phyloP scores from a whole-genome alignment of 2,797 vertebrate genomes.

The Pitangus sulphuratus region DNA sequence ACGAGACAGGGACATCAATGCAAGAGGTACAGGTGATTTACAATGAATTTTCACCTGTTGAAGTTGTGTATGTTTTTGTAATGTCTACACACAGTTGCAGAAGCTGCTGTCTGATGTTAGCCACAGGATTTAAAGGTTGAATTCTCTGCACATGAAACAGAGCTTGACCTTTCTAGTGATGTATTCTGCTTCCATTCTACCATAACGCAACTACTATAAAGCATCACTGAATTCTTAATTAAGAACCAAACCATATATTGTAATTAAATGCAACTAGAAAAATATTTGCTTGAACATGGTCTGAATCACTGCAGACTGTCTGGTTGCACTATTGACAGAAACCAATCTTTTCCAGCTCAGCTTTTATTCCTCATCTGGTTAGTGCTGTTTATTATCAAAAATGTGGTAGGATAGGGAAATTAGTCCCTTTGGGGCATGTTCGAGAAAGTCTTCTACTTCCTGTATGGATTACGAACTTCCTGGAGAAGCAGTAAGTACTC shows the following conservation, averaged over 20 bases:
- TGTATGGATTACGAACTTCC: not conserved
- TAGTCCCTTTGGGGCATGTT: not conserved
- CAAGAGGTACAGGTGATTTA: not conserved
- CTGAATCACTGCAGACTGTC: not conserved
- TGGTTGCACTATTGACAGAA: not conserved
- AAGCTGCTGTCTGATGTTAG: not conserved
- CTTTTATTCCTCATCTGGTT: not conserved
- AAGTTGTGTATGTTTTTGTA: not conserved
- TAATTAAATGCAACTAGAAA: not conserved
- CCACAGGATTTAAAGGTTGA: not conserved
- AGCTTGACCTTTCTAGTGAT: not conserved
- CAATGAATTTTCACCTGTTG: not conserved
- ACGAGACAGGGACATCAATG: fast-evolving
- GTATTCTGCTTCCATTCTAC: not conserved
- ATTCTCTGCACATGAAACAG: not conserved
- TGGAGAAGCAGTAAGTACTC: not conserved
- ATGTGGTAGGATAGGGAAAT: not conserved
- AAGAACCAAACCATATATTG: not conserved
- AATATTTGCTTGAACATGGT: not conserved
- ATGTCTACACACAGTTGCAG: fast-evolving
- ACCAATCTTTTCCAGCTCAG: not conserved
- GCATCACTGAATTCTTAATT: not conserved
- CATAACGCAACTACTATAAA: not conserved
- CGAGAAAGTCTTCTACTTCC: not conserved
- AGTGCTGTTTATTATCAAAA: not conserved